Evolutionary conservation across 2,113 vertebrate species (phyloP), one percentile per base, ranked within the genome.

Genomic region (Haplotaxodon microlepis): DNA sequence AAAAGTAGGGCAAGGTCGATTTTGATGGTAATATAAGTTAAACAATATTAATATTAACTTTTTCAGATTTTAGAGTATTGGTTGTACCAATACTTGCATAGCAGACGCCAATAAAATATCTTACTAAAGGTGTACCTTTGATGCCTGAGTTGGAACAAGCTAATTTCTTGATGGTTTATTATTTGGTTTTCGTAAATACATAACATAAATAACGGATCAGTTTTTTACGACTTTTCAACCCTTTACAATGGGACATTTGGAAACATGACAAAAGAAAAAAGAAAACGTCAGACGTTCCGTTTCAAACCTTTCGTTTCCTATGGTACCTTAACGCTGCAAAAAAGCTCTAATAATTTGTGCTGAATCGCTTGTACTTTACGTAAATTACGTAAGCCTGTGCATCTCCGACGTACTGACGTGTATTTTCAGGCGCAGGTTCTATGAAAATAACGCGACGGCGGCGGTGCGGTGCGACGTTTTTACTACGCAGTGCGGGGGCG

Each of bases 401-500:
- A 1, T 1, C 24, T 1, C 4, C 19, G 3, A 5, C 1, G 4
- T 2, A 2, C 1, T 56, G 3, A 29, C 79, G 86, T 7, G 1
- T 4, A 2, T 11, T 56, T 82, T 71, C 27, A 3, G 2, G 61
- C 81, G 85, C 16, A 90, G 1, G 0, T 21, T 16, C 5, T 86
- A 29, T 47, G 76, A 5, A 24, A 91, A 92, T 93, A 29, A 16
- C 27, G 54, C 8, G 80, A 81, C 56, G 63, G 83, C 69, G 82
- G 71, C 57, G 89, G 84, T 54, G 83, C 71, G 89, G 83, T 73
- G 86, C 86, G 78, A n/a, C 86, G 84, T 78, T 45, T 17, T 9
- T n/a, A 21, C 78, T 92, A 53, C 94, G 92, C 93, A 95, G 90
- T 92, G 87, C 90, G 92, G 85, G 69, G 71, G 36, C 89, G 87